Evolutionary conservation across 2,888 invertebrate genomes (phyloP).

Genomic region (Pachydiplax longipennis): DNA sequence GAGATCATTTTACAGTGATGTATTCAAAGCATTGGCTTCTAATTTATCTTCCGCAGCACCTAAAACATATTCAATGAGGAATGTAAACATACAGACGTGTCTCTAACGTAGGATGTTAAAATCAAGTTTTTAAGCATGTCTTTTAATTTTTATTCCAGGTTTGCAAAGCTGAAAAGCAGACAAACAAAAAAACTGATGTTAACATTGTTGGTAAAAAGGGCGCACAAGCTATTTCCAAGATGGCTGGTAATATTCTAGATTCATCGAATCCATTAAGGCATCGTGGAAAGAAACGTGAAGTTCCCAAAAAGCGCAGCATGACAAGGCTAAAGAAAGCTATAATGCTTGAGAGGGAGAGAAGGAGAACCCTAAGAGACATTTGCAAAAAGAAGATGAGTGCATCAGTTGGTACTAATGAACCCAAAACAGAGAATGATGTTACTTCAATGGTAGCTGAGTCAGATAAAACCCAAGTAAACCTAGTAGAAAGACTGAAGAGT

Average conservation of each 20-base stretch:
- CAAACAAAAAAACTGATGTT: background rate
- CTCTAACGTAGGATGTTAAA: background rate
- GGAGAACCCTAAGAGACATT: background rate
- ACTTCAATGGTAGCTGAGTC: background rate
- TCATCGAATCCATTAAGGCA: slow-evolving; percentile 5
- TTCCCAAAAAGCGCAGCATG: background rate
- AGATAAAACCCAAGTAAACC: background rate
- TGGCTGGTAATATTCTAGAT: background rate
- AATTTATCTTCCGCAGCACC: no score
- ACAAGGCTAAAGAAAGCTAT: background rate
- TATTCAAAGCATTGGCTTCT: no score
- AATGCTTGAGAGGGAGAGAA: background rate
- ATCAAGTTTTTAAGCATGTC: background rate
- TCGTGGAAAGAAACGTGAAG: slow-evolving; percentile 18
- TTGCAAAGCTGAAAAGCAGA: background rate
- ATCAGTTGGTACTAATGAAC: background rate
- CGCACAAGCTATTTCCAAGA: background rate
- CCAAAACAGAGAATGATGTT: background rate
- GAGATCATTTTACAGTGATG: no score
- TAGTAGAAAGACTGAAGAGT: background rate
- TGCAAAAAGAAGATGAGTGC: background rate
- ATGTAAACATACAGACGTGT: no score
- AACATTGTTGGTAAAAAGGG: background rate
- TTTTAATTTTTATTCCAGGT: background rate
- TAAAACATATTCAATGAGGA: no score